Percentiles rank a stretch among this genome's conserved stretches.
Evolutionary conservation across 1,140 invertebrate species (phyloP).

Genomic region (Drosophila santomea): DNA sequence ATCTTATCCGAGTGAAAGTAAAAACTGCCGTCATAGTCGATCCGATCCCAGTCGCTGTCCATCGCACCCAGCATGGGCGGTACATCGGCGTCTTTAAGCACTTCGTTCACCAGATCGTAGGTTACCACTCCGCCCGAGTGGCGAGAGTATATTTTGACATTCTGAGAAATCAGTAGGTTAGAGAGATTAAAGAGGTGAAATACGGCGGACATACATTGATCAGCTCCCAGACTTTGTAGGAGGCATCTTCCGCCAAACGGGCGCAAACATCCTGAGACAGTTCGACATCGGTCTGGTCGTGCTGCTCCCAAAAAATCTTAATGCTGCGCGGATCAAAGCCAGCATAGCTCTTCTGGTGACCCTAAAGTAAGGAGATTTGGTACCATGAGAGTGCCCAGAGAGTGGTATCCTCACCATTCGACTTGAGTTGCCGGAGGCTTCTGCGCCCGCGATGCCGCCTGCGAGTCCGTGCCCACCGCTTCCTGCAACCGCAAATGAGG

Average conservation of each 20-base stretch:
- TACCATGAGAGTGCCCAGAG: no score
- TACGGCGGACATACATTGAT: constrained; percentile 60
- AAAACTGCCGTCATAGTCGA: constrained; percentile 81
- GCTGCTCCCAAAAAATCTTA: constrained; percentile 84
- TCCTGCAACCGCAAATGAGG: constrained; percentile 58
- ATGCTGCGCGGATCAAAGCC: constrained; percentile 76
- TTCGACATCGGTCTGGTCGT: constrained; percentile 81
- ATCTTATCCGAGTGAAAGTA: constrained; percentile 81
- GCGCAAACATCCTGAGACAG: constrained; percentile 77
- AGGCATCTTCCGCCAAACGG: constrained; percentile 78
- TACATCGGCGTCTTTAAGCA: constrained; percentile 77
- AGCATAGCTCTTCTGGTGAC: constrained; percentile 74
- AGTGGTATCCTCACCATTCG: constrained; percentile 25
- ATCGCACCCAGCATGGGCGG: constrained; percentile 78
- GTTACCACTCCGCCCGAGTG: constrained; percentile 80
- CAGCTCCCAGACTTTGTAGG: constrained; percentile 83
- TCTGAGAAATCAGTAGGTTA: constrained; percentile 38
- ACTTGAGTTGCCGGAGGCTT: constrained; percentile 36
- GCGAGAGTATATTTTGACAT: constrained; percentile 77
- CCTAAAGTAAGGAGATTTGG: constrained; percentile 10
- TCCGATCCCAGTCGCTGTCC: constrained; percentile 81
- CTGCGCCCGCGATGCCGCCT: constrained; percentile 9
- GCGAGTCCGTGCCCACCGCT: constrained; percentile 30
- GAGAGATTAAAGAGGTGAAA: not conserved
- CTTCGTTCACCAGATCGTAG: constrained; percentile 83